Evolutionary conservation across 2,888 invertebrate species (phyloP), one percentile per base, ranked within the genome.

Genomic region (Venustoraphidia nigricollis): DNA sequence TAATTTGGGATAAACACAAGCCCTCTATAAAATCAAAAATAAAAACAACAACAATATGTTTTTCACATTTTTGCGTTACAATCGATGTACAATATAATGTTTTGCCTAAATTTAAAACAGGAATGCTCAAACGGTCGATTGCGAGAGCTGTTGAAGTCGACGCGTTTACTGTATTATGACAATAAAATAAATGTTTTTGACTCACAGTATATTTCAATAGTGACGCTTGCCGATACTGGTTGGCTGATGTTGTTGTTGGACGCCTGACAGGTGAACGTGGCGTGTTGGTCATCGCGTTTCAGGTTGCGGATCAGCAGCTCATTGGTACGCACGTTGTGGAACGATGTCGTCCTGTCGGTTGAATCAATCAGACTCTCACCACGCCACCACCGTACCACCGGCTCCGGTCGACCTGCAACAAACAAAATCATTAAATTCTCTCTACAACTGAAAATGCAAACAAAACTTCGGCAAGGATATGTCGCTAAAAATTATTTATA

Each of bases 191-290:
- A 6, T 5, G 27, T 27, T 3, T 27, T 27, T 27, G 27, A 78
- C 80, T 80, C 65, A 86, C 86, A 73, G 60, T 83, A 77, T 68
- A 87, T 78, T 64, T 85, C 83, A 56, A 87, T 77, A 56, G 79
- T 77, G 50, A 84, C 77, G 52, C 77, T 77, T 37, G 81, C 75
- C 34, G 79, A 73, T 47, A 81, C 75, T 45, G 83, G 83, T 53
- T 74, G 73, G 55, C 77, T 79, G 63, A 80, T 74, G 62, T 82
- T 80, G 63, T 79, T 80, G 66, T 86, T 87, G 57, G 80, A 78
- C 34, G 86, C 86, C 66, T 83, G 81, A 65, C 87, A 87, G 51
- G 81, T 81, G 68, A 81, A 84, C 54, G 76, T 72, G 51, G 83
- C 80, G 65, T 82, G 80, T 55, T 84, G 77, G 68, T 86, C 83